Conservation (phyloP, 1,140 invertebrate species). For the Ceratina calcarata region DNA sequence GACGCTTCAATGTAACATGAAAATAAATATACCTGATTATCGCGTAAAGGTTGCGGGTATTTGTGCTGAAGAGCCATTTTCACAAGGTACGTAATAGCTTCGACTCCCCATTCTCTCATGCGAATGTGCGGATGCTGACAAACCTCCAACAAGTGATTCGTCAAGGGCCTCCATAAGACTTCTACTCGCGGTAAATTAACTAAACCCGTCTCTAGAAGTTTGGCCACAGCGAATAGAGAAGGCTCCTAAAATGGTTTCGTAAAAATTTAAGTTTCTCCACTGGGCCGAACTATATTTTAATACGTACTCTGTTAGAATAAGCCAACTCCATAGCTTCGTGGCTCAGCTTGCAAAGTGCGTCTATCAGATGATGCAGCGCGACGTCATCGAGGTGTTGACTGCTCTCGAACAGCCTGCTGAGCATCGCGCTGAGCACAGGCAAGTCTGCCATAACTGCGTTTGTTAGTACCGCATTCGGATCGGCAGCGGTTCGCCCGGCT, state of each 20-base stretch:
- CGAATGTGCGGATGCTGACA: constrained; percentile 97
- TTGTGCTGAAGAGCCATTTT: constrained; percentile 95
- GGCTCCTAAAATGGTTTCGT: constrained; percentile 86
- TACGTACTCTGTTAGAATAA: constrained; percentile 92
- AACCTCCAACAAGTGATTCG: constrained; percentile 96
- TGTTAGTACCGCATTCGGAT: constrained; percentile 95
- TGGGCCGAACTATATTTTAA: not conserved
- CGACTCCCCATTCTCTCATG: constrained; percentile 98
- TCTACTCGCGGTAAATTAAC: constrained; percentile 96
- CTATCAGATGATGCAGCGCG: constrained; percentile 96
- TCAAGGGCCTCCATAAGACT: constrained; percentile 97
- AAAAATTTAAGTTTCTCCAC: not conserved
- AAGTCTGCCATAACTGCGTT: constrained; percentile 97
- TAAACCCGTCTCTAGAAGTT: constrained; percentile 96
- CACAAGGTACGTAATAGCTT: constrained; percentile 96
- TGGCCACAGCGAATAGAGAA: constrained; percentile 97
- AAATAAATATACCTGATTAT: constrained; percentile 86
- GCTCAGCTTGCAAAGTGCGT: constrained; percentile 97
- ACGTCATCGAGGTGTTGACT: constrained; percentile 97
- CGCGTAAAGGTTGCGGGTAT: constrained; percentile 90
- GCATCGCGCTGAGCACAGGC: constrained; percentile 94
- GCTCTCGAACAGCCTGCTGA: constrained; percentile 96
- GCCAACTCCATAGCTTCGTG: constrained; percentile 98
- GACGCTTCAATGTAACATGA: too few species aligned
- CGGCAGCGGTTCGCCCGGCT: constrained; percentile 86